phyloP scores from a whole-genome alignment of 1,140 invertebrate species.

The Ostrea edulis region DNA sequence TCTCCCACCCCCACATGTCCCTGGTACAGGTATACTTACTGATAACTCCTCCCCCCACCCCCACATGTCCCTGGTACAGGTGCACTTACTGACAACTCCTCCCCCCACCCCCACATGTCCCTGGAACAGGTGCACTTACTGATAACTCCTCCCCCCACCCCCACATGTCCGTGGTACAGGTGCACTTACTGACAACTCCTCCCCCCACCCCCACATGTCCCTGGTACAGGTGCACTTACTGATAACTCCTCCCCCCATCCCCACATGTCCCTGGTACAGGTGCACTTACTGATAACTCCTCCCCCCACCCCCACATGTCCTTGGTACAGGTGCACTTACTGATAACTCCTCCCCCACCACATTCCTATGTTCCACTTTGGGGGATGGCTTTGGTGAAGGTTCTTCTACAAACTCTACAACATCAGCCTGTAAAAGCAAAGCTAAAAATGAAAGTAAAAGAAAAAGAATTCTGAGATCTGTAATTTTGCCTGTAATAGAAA shows the following conservation, averaged over 20 bases:
- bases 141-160: neutral
- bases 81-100: neutral
- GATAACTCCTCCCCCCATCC: neutral
- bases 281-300: neutral
- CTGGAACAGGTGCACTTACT: neutral
- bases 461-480: neutral
- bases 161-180: too few relatives aligned
- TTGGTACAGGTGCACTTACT: neutral
- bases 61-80: too few relatives aligned
- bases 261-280: too few relatives aligned
- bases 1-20: neutral
- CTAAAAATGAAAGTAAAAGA: too few relatives aligned
- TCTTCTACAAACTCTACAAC: constrained; percentile 17
- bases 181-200: neutral
- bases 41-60: neutral
- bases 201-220: too few relatives aligned
- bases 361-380: constrained; percentile 13
- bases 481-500: too few relatives aligned
- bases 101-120: too few relatives aligned
- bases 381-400: constrained; percentile 5
- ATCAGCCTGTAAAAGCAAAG: neutral
- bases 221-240: neutral
- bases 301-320: too few relatives aligned
- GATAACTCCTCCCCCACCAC: neutral
- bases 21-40: neutral